A percentile compares a stretch with the other conserved stretches of the same genome.
Evolutionary conservation across 1,140 invertebrate genomes (phyloP).

Genomic region (Drosophila pectinifera): DNA sequence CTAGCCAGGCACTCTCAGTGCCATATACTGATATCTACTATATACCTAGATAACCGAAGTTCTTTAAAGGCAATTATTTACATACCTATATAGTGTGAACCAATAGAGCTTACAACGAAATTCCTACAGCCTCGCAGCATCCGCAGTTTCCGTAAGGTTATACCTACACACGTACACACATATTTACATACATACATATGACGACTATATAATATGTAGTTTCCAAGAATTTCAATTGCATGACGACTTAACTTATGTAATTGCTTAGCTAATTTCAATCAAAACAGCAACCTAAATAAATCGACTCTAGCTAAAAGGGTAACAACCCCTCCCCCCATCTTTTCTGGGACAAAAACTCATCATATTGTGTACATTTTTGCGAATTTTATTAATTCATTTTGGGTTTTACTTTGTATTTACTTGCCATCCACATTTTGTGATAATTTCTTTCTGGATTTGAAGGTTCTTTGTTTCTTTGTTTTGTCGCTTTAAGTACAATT

Average conservation of each 20-base stretch:
- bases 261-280: slow-evolving; percentile 53
- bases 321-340: background rate
- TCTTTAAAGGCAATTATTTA: slow-evolving; percentile 44
- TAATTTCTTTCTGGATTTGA: slow-evolving; percentile 35
- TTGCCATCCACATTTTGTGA: slow-evolving; percentile 25
- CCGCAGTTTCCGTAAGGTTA: slow-evolving; percentile 21
- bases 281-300: slow-evolving; percentile 42
- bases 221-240: slow-evolving; percentile 42
- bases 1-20: slow-evolving; percentile 18
- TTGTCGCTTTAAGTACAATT: slow-evolving; percentile 66
- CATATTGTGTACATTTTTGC: no score
- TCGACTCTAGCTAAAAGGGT: slow-evolving; percentile 18
- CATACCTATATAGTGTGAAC: slow-evolving; percentile 35
- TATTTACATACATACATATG: slow-evolving; percentile 12
- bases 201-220: slow-evolving; percentile 23
- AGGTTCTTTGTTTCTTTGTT: slow-evolving; percentile 5
- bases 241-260: slow-evolving; percentile 36
- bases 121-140: slow-evolving; percentile 61
- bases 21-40: slow-evolving; percentile 25
- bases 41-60: slow-evolving; percentile 38
- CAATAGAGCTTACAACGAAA: slow-evolving; percentile 75
- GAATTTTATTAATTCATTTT: slow-evolving; percentile 42
- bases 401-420: slow-evolving; percentile 30
- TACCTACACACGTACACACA: slow-evolving; percentile 9
- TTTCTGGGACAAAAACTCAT: no score